Evolutionary conservation across 2,113 vertebrate species (phyloP), one percentile per base, ranked within the genome.

Genomic region (Anhinga anhinga): DNA sequence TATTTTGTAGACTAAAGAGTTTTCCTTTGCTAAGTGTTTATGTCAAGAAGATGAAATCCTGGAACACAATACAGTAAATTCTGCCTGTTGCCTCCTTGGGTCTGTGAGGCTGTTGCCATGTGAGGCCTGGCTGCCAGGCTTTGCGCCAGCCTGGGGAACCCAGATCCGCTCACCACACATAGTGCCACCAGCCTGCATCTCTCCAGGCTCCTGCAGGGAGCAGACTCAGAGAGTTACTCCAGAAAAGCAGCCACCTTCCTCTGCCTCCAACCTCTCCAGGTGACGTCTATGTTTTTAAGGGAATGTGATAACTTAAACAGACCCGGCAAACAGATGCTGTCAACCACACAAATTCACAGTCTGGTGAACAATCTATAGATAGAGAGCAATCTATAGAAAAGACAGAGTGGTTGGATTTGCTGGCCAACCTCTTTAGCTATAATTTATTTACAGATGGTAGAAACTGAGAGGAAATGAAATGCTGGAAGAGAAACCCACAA

Each of bases 121-220:
- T 4, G 53, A 49, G 53, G 16, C 49, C 49, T 82, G 65, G 34
- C 45, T 56, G 36, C 52, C 19, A 17, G 56, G 47, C 8, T 23
- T 40, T 21, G 21, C 0, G 2, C 10, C 71, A 47, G 38, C 29
- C 72, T 5, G 52, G 73, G 52, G 8, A 36, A 10, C 10, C 7
- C 50, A 61, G 21, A 10, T 38, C 49, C 34, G 5, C 30, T 18
- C 3, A 0, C 53, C 34, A 25, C 23, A 36, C 0, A 0, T 19
- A 59, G 9, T 65, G 62, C 26, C 67, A 63, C 58, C 45, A 63
- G 17, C 69, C 69, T 19, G 26, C 47, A 13, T 2, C 26, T 42
- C 73, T 10, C 34, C 69, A 58, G 7, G 13, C 26, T 84, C 58
- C 78, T 7, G 40, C 42, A 42, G 52, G 56, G 26, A 70, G 7